A percentile compares a stretch with the other conserved stretches of the same genome.
phyloP scores from a whole-genome alignment of 1,140 invertebrate species.

The Babylonia areolata region DNA sequence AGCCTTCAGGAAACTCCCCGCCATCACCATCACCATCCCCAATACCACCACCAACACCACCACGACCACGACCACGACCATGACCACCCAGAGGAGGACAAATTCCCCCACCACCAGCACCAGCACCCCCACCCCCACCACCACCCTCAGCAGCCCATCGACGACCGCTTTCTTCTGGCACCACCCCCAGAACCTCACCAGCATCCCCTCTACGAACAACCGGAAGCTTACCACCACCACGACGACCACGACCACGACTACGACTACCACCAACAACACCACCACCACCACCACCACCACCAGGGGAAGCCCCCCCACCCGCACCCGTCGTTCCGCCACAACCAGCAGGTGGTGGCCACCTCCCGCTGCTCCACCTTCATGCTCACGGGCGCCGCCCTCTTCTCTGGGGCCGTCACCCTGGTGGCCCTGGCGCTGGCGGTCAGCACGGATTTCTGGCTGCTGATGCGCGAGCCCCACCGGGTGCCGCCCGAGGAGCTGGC shows the following conservation, averaged over 20 bases:
- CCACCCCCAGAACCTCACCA: not conserved
- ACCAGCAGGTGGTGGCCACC: not conserved
- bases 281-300: slow-evolving; percentile 6
- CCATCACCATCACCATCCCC: not conserved
- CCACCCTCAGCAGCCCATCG: not conserved
- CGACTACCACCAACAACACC: not conserved
- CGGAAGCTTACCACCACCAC: not conserved
- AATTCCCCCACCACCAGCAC: not conserved
- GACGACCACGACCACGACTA: too few relatives aligned
- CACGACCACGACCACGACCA: not conserved
- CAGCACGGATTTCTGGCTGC: slow-evolving; percentile 64
- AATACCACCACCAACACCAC: not conserved
- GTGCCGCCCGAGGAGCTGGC: not conserved
- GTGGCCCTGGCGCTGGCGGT: slow-evolving; percentile 55
- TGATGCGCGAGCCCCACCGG: slow-evolving; percentile 52
- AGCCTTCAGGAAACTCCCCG: not conserved
- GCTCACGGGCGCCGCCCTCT: slow-evolving; percentile 48
- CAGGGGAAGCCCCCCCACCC: not conserved
- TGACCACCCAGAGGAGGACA: too few relatives aligned
- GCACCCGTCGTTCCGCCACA: not conserved
- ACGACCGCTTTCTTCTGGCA: not conserved
- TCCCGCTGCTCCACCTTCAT: slow-evolving; percentile 14
- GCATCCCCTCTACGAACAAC: not conserved
- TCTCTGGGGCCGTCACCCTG: slow-evolving; percentile 53
- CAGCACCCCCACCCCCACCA: too few relatives aligned